phyloP scores from a whole-genome alignment of 1,140 invertebrate genomes.

The Geopemphigus sp. region DNA sequence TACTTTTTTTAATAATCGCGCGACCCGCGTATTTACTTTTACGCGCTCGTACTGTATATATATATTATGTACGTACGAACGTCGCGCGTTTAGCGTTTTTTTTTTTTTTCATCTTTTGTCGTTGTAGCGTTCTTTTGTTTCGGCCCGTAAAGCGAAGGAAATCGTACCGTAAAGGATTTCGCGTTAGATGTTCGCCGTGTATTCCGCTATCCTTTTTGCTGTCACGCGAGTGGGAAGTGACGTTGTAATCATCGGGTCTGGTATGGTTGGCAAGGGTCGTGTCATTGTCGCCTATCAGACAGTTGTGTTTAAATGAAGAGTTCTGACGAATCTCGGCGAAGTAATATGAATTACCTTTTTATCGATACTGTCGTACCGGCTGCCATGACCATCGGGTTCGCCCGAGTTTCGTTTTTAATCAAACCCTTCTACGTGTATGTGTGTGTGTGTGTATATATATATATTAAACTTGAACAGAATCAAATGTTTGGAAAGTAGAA shows the following conservation, averaged over 20 bases:
- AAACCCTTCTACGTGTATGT: neutral
- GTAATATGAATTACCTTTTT: too few relatives aligned
- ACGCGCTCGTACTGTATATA: too few relatives aligned
- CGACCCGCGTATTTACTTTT: too few relatives aligned
- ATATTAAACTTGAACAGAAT: neutral
- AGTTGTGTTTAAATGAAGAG: too few relatives aligned
- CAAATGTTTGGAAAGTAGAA: neutral
- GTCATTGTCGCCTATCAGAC: too few relatives aligned
- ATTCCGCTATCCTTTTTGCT: neutral
- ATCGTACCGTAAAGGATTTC: neutral
- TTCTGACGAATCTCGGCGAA: too few relatives aligned
- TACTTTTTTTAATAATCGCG: too few relatives aligned
- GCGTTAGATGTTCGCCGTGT: neutral
- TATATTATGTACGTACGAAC: neutral
- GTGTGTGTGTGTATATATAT: too few relatives aligned
- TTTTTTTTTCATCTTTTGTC: neutral
- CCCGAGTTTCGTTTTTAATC: neutral
- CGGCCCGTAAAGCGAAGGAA: neutral
- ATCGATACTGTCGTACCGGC: neutral
- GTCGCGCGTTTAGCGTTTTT: conserved; percentile 12
- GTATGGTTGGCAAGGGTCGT: too few relatives aligned
- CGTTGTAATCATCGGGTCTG: too few relatives aligned
- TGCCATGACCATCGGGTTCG: too few relatives aligned
- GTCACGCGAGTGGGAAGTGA: neutral
- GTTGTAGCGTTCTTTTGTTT: neutral